Percentiles rank a stretch among this genome's conserved stretches.
Conservation (phyloP, 2,113 vertebrate species). For the Turdus rufiventris region DNA sequence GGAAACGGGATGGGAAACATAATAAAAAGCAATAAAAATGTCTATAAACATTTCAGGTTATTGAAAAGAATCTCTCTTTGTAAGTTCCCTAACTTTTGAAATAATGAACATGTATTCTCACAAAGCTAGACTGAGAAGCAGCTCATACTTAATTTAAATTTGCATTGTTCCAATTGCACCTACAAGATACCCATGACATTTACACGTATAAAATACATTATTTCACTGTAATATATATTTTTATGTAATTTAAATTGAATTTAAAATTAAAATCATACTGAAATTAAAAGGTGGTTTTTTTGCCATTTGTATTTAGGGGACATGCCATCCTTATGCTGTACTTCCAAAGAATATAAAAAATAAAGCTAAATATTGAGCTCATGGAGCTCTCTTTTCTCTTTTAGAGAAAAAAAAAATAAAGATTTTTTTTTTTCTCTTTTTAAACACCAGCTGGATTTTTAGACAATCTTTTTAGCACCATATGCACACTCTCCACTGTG, state of each 20-base stretch:
- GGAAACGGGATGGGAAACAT: not conserved
- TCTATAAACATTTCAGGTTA: slow-evolving; percentile 5
- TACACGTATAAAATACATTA: not conserved
- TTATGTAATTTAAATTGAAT: not conserved
- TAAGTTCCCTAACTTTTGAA: not conserved
- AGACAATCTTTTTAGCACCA: not conserved
- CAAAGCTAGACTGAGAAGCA: not conserved
- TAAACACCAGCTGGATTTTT: not conserved
- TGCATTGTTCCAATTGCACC: not conserved
- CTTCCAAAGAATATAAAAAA: not conserved
- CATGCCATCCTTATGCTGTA: not conserved
- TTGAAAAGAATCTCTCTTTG: not conserved
- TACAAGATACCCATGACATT: not conserved
- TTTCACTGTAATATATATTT: not conserved
- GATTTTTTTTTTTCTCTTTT: not conserved
- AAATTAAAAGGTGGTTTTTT: not conserved
- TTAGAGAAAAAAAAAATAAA: no score
- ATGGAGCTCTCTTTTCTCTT: not conserved
- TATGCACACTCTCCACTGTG: no score
- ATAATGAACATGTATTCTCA: not conserved
- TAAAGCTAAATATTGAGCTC: not conserved
- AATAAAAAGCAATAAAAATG: slow-evolving; percentile 18
- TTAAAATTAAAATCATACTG: not conserved
- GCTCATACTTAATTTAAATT: not conserved
- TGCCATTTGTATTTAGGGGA: not conserved